Conservation (phyloP, 2,113 vertebrate genomes). For the Phalacrocorax brasilianus region DNA sequence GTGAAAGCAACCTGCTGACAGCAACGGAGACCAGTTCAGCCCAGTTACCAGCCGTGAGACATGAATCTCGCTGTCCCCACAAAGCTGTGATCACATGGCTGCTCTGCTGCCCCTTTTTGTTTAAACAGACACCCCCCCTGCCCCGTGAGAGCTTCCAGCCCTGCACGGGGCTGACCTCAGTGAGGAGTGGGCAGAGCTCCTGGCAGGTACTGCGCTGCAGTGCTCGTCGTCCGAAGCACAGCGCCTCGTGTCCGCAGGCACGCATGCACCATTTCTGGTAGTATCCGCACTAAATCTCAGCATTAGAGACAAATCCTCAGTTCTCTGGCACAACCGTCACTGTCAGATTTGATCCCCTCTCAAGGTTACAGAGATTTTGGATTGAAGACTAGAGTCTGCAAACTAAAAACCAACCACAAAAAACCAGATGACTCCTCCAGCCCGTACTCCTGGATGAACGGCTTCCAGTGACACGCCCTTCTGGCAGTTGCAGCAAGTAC, state of each 20-base stretch:
- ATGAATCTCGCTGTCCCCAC: neutral
- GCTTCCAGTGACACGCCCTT: fast-evolving
- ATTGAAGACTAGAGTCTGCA: neutral
- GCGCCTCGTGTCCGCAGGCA: fast-evolving
- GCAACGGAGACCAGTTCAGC: neutral
- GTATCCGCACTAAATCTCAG: neutral
- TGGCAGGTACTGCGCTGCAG: neutral
- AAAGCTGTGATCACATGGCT: neutral
- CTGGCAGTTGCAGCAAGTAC: neutral
- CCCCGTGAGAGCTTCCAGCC: neutral
- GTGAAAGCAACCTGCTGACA: neutral
- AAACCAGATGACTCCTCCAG: neutral
- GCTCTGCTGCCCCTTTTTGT: neutral
- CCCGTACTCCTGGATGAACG: neutral
- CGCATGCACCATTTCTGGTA: neutral
- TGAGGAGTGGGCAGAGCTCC: neutral
- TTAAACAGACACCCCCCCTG: neutral
- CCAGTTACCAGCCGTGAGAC: neutral
- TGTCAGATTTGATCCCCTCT: neutral
- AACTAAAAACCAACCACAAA: fast-evolving
- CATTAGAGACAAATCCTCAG: neutral
- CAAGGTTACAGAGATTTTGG: neutral
- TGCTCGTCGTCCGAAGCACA: fast-evolving
- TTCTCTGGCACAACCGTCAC: neutral
- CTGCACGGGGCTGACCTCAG: fast-evolving